Conservation (phyloP, 2,113 vertebrate genomes). For the Furnarius figulus region DNA sequence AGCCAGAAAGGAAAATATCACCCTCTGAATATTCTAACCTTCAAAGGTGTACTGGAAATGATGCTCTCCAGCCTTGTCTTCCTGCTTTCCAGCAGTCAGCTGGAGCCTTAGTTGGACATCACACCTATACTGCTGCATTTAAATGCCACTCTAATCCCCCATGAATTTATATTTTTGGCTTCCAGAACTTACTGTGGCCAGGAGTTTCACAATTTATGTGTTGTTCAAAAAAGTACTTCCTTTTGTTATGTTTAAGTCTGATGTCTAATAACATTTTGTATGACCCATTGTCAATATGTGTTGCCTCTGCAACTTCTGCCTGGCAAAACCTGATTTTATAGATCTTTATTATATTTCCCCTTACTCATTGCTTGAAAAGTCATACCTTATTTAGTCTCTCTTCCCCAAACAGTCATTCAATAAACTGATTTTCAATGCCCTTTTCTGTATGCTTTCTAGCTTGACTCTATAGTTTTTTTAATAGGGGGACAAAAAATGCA, state of each 20-base stretch:
- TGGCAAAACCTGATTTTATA: constrained; percentile 25
- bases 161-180: not conserved
- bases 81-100: not conserved
- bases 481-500: not conserved
- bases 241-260: not conserved
- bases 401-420: not conserved
- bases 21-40: not conserved
- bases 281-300: not conserved
- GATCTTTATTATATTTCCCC: not conserved
- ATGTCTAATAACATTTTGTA: not conserved
- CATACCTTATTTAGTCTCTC: not conserved
- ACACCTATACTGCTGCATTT: not conserved
- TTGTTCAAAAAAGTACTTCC: not conserved
- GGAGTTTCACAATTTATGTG: not conserved
- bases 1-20: not conserved
- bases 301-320: not conserved
- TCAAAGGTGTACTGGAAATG: not conserved
- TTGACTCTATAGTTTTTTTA: constrained; percentile 14
- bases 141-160: not conserved
- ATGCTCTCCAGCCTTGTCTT: not conserved
- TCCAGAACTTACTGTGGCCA: not conserved
- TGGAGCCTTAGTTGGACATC: not conserved
- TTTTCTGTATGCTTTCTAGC: constrained; percentile 5
- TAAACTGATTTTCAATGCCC: constrained; percentile 15
- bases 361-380: not conserved